Percentiles rank a stretch among this genome's conserved stretches.
These are phyloP conservation scores for Boloria euphrosyne DNA, from an alignment of 2,888 invertebrate species.

Conservation along the genomic window DNA sequence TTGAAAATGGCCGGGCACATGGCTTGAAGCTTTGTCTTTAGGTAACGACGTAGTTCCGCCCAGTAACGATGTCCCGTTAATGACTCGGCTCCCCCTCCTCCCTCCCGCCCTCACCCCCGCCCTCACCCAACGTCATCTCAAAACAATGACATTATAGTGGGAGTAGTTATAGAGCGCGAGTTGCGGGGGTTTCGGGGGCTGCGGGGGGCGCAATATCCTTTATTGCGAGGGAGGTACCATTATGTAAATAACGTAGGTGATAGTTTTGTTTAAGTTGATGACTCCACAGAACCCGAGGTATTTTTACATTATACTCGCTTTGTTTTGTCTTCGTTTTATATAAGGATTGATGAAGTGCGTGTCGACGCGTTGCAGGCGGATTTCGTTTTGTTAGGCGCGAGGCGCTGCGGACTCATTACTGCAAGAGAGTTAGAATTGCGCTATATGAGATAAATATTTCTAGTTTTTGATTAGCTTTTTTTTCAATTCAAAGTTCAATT, in stretches of 20 bases:
- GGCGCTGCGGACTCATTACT: too few relatives aligned
- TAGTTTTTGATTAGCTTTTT: too few relatives aligned
- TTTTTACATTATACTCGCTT: slow-evolving; percentile 19
- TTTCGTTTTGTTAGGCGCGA: slow-evolving; percentile 2
- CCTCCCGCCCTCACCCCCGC: slow-evolving; percentile 31
- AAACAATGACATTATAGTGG: slow-evolving; percentile 62
- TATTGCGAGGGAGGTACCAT: slow-evolving; percentile 36
- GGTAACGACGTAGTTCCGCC: slow-evolving; percentile 73
- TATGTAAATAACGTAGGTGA: slow-evolving; percentile 39
- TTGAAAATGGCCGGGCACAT: slow-evolving; percentile 69
- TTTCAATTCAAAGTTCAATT: too few relatives aligned
- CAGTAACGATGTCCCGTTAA: slow-evolving; percentile 72
- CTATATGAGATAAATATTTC: too few relatives aligned
- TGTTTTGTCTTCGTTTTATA: slow-evolving; percentile 14
- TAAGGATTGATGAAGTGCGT: slow-evolving; percentile 16
- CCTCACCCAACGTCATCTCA: slow-evolving; percentile 45
- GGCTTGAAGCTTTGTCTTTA: slow-evolving; percentile 68
- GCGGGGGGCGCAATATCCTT: slow-evolving; percentile 38
- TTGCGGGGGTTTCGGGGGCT: too few relatives aligned
- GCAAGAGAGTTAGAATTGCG: too few relatives aligned
- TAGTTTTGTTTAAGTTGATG: slow-evolving; percentile 29
- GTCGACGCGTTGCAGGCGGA: slow-evolving; percentile 3
- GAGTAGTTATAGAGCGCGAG: slow-evolving; percentile 36
- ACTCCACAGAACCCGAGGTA: slow-evolving; percentile 21
- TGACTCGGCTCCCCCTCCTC: slow-evolving; percentile 50